Evolutionary conservation across 1,140 invertebrate species (phyloP).

Genomic region (Papilio xuthus): DNA sequence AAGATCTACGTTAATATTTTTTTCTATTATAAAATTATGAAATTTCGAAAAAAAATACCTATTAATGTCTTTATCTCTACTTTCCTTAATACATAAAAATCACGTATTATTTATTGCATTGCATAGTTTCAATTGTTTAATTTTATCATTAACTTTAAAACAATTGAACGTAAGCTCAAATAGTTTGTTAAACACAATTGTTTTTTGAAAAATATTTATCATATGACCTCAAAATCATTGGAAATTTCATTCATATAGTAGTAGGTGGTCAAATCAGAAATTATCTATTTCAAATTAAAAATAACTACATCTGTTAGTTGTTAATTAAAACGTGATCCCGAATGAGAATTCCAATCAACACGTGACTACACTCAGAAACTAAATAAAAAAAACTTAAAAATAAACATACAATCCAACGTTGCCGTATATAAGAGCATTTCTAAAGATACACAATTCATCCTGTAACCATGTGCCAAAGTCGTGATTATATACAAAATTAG

Average conservation of each 20-base stretch:
- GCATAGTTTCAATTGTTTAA: not conserved
- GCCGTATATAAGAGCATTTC: slow-evolving; percentile 26
- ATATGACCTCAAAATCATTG: not conserved
- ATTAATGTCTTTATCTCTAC: not conserved
- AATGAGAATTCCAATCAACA: slow-evolving; percentile 12
- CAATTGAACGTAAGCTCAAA: too few species aligned
- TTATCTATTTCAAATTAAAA: slow-evolving; percentile 4
- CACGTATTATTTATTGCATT: not conserved
- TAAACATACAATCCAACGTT: slow-evolving; percentile 1
- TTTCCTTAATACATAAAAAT: not conserved
- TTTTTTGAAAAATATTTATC: too few species aligned
- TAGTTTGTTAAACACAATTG: too few species aligned
- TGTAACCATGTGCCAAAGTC: slow-evolving; percentile 7
- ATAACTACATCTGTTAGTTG: slow-evolving; percentile 20
- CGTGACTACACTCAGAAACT: slow-evolving; percentile 6
- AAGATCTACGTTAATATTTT: too few species aligned
- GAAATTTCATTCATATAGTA: not conserved
- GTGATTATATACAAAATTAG: slow-evolving; percentile 15
- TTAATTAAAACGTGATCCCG: slow-evolving; percentile 23
- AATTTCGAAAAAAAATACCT: not conserved
- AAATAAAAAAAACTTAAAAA: not conserved
- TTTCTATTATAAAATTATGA: not conserved
- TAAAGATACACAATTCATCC: slow-evolving; percentile 29
- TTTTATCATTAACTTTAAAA: not conserved
- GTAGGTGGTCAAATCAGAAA: not conserved